Percentiles rank a stretch among this genome's conserved stretches.
These are phyloP conservation scores for Epistrophe grossulariae DNA, from an alignment of 2,888 invertebrate genomes.

Conservation along the genomic window DNA sequence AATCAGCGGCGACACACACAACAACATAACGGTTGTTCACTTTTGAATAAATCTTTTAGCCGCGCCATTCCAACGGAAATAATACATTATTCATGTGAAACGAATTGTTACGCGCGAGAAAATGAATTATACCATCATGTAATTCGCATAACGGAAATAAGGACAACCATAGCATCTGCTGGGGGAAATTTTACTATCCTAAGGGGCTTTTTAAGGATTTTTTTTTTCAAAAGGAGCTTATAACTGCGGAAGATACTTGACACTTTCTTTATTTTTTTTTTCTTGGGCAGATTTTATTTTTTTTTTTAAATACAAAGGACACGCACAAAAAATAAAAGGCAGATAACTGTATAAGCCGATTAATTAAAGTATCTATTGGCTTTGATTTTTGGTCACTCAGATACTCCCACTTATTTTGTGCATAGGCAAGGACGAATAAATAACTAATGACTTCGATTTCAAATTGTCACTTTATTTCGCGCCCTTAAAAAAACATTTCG, in stretches of 20 bases:
- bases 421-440: background rate
- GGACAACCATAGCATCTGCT: constrained; percentile 40
- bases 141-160: constrained; percentile 53
- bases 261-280: constrained; percentile 9
- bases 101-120: constrained; percentile 49
- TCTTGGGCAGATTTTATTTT: background rate
- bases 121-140: constrained; percentile 50
- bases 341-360: constrained; percentile 44
- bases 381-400: background rate
- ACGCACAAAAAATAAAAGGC: background rate
- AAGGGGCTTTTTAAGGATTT: constrained; percentile 17
- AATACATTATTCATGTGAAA: constrained; percentile 65
- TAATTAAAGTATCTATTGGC: constrained; percentile 29
- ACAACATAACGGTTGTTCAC: constrained; percentile 53
- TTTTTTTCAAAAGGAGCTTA: constrained; percentile 38
- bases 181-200: constrained; percentile 25
- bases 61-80: constrained; percentile 32
- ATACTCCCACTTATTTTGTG: background rate
- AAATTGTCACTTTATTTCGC: constrained; percentile 53
- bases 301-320: background rate
- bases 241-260: constrained; percentile 37
- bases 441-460: background rate
- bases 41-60: constrained; percentile 57
- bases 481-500: constrained; percentile 31
- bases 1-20: background rate